phyloP scores from a whole-genome alignment of 2,888 invertebrate species.

The Pyrrhosoma nymphula region DNA sequence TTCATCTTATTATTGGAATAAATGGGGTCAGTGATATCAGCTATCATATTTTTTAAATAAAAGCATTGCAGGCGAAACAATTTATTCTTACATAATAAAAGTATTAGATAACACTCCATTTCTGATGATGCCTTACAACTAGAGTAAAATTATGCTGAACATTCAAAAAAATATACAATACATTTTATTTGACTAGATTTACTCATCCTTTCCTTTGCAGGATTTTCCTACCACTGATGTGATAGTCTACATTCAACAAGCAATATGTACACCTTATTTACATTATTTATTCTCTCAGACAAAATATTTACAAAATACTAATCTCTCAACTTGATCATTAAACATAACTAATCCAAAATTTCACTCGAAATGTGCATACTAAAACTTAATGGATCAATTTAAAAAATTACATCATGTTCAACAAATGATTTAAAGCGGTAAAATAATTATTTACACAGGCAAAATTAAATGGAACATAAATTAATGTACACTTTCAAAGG shows the following conservation, averaged over 20 bases:
- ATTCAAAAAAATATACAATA: background rate
- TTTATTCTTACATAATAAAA: slow-evolving; percentile 33
- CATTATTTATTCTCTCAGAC: background rate
- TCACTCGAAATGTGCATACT: background rate
- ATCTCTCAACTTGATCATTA: background rate
- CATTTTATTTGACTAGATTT: slow-evolving; percentile 52
- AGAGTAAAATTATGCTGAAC: slow-evolving; percentile 17
- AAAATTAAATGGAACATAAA: background rate
- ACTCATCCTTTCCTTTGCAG: slow-evolving; percentile 37
- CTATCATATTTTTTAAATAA: background rate
- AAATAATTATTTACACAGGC: slow-evolving; percentile 10
- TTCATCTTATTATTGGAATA: no score
- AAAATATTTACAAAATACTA: slow-evolving; percentile 61
- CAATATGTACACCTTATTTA: slow-evolving; percentile 37
- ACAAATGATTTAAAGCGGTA: background rate
- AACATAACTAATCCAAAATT: slow-evolving; percentile 37
- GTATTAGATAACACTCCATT: slow-evolving; percentile 50
- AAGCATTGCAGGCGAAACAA: background rate
- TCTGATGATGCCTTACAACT: slow-evolving; percentile 28
- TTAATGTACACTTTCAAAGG: background rate
- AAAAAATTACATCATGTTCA: slow-evolving; percentile 13
- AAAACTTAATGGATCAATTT: background rate
- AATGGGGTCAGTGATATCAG: no score
- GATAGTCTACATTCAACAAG: background rate
- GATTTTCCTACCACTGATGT: slow-evolving; percentile 1